A percentile compares a stretch with the other conserved stretches of the same genome.
phyloP scores from a whole-genome alignment of 2,888 invertebrate genomes.

The Chydorus sphaericus region DNA sequence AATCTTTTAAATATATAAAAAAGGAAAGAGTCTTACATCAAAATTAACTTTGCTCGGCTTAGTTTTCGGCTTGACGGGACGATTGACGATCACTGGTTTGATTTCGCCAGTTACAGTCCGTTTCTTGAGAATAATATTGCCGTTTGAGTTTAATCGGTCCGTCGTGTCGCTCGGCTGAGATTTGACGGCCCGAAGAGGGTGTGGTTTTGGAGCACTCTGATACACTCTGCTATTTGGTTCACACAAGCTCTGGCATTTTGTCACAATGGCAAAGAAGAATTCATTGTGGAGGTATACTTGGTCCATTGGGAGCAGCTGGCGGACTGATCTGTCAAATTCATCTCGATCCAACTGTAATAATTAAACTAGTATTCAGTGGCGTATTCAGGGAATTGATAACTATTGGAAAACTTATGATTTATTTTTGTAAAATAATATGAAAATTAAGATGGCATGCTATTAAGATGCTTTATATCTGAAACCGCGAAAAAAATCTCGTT shows the following conservation, averaged over 20 bases:
- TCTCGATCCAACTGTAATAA: no score
- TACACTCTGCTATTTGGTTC: background rate
- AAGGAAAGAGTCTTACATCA: constrained; percentile 14
- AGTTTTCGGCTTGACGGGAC: constrained; percentile 2
- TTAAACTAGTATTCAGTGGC: no score
- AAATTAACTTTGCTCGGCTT: constrained; percentile 6
- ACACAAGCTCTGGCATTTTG: constrained; percentile 45
- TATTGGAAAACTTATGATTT: no score
- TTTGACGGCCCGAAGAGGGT: constrained; percentile 22
- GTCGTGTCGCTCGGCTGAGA: constrained; percentile 34
- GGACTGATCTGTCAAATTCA: constrained; percentile 65
- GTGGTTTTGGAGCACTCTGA: background rate
- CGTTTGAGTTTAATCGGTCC: constrained; percentile 22
- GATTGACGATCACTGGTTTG: background rate
- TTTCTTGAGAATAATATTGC: constrained; percentile 29
- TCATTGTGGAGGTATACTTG: constrained; percentile 72
- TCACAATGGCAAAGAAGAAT: constrained; percentile 61
- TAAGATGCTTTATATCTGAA: background rate
- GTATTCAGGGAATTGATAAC: no score
- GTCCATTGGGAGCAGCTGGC: constrained; percentile 52
- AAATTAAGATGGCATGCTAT: no score
- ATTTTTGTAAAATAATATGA: no score
- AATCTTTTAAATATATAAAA: no score
- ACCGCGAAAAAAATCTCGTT: background rate
- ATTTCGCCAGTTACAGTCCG: constrained; percentile 26